Evolutionary conservation across 2,113 vertebrate species (phyloP), one percentile per base, ranked within the genome.

Genomic region (Cebidichthys violaceus): DNA sequence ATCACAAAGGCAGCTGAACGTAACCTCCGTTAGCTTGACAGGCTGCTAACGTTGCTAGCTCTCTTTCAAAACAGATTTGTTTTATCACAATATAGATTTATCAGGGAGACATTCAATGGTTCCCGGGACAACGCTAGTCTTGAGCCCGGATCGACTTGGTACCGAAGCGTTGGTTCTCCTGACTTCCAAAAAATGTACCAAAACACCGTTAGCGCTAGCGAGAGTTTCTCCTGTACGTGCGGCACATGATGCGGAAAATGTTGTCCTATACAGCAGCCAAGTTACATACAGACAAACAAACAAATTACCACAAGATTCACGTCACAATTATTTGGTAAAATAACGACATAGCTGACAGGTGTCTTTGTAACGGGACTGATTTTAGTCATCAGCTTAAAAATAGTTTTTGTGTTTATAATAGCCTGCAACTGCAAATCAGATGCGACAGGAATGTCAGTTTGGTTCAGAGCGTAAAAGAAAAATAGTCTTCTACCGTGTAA

Each of bases 401-500:
- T 22, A 17, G 1, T 14, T 72, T 2, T 72, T 2, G 39, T 83
- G 10, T 76, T 78, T 31, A 39, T n/a, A 37, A 14, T 70, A 47
- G 24, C 31, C 39, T 59, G 39, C 31, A 64, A 18, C 72, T 47
- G 55, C 33, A 77, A 70, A 73, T 77, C 79, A 62, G 37, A 78
- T 50, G 37, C 68, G 71, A 83, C 79, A 69, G 24, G 18, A 73
- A 72, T 43, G 60, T 82, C 54, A 62, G 52, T 29, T 57, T 50
- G 37, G 9, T 70, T 77, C 54, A 18, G 3, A 59, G 37, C 37
- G 75, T 66, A n/a, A 77, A 47, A 55, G 67, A 18, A 35, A 39
- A 74, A 54, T 75, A 54, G 1, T 2, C 11, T 75, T 83, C 39
- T 31, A 0, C 37, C 35, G 33, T 57, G 62, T 67, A 61, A 67